A percentile compares a stretch with the other conserved stretches of the same genome.
Conservation (phyloP, 2,888 invertebrate species). For the Netelia virgata region DNA sequence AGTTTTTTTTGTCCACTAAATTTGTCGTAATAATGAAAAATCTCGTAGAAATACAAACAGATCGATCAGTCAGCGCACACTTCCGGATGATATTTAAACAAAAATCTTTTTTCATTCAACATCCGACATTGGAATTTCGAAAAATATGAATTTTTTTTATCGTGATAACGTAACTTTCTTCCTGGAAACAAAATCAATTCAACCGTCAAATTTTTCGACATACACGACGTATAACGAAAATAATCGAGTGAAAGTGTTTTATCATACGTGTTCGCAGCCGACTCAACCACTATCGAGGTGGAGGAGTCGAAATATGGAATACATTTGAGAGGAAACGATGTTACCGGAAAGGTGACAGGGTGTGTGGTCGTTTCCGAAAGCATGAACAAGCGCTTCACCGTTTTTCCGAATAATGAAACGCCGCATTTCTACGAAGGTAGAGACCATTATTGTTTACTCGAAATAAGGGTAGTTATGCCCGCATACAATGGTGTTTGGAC, state of each 20-base stretch:
- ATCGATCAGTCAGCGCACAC: too few relatives aligned
- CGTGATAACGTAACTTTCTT: slow-evolving; percentile 34
- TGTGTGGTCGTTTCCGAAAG: slow-evolving; percentile 17
- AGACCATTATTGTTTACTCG: slow-evolving; percentile 2
- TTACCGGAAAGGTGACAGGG: not conserved
- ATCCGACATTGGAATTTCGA: slow-evolving; percentile 1
- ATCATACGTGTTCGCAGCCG: slow-evolving; percentile 44
- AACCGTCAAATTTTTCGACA: not conserved
- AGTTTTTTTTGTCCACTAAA: too few relatives aligned
- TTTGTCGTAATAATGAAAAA: too few relatives aligned
- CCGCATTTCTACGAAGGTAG: not conserved
- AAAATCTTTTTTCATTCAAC: too few relatives aligned
- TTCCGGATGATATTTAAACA: too few relatives aligned
- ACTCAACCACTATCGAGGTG: not conserved
- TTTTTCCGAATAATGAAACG: slow-evolving; percentile 15
- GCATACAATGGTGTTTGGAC: slow-evolving; percentile 46
- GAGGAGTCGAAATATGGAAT: not conserved
- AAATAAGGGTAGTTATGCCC: not conserved
- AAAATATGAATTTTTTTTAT: slow-evolving; percentile 74
- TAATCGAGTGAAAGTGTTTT: slow-evolving; percentile 31
- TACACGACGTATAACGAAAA: not conserved
- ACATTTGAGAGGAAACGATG: not conserved
- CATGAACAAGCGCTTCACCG: not conserved
- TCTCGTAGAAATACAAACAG: too few relatives aligned
- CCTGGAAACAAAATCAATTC: not conserved